phyloP scores from a whole-genome alignment of 2,888 invertebrate species.

The Augochlorella aurata region DNA sequence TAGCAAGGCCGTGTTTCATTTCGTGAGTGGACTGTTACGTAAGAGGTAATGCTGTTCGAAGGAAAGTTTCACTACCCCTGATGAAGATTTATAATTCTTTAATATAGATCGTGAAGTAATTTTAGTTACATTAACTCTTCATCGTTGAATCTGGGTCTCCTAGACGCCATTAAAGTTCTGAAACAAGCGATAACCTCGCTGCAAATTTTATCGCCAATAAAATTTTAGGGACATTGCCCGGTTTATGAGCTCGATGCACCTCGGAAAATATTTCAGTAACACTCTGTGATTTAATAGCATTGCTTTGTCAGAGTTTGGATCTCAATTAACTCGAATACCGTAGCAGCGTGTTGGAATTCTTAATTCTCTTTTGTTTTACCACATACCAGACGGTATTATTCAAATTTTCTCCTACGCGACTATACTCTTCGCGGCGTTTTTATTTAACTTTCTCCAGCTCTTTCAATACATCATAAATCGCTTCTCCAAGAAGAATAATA shows the following conservation, averaged over 20 bases:
- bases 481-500: not conserved
- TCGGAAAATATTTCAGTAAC: not conserved
- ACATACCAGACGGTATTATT: not conserved
- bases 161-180: not conserved
- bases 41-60: not conserved
- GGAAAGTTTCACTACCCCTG: not conserved
- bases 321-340: not conserved
- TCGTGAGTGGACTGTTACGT: not conserved
- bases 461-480: not conserved
- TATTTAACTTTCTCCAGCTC: not conserved
- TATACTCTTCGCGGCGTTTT: not conserved
- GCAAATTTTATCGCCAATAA: not conserved
- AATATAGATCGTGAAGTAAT: not conserved
- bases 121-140: not conserved
- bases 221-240: not conserved
- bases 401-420: not conserved
- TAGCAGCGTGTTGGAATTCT: not conserved
- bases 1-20: not conserved
- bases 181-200: not conserved
- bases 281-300: not conserved
- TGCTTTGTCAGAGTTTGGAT: not conserved
- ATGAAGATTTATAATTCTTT: not conserved
- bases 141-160: not conserved
- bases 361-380: not conserved
- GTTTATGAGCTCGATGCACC: not conserved